Percentiles rank a stretch among this genome's conserved stretches.
Conservation (phyloP, 2,113 vertebrate species). For the Apodemus speciosus region DNA sequence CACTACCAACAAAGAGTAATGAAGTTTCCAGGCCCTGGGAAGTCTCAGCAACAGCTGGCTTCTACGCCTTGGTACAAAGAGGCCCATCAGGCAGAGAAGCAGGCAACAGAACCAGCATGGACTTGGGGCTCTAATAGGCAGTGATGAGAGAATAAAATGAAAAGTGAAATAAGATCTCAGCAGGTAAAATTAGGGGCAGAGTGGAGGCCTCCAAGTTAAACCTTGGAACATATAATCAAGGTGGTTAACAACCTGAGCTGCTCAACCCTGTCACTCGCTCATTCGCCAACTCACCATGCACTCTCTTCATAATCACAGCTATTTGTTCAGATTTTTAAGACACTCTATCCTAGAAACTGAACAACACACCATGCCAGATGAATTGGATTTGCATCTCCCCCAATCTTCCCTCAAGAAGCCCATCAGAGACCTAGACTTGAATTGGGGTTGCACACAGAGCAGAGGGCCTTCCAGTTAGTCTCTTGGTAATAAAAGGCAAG, state of each 20-base stretch:
- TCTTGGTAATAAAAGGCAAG: not conserved
- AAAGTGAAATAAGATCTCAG: slow-evolving; percentile 83
- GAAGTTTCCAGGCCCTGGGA: slow-evolving; percentile 80
- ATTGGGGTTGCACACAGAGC: not conserved
- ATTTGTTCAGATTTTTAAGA: slow-evolving; percentile 39
- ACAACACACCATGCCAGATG: not conserved
- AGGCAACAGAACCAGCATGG: slow-evolving; percentile 83
- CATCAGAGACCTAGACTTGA: not conserved
- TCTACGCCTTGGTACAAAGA: slow-evolving; percentile 79
- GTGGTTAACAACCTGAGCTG: slow-evolving; percentile 70
- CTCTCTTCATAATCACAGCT: slow-evolving; percentile 36
- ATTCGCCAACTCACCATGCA: not conserved
- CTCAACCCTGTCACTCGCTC: slow-evolving; percentile 41
- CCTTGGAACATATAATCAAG: slow-evolving; percentile 72
- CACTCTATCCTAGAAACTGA: slow-evolving; percentile 32
- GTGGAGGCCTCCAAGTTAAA: slow-evolving; percentile 71
- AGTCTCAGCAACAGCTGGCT: slow-evolving; percentile 73
- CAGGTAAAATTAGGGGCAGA: slow-evolving; percentile 82
- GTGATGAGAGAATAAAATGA: slow-evolving; percentile 83
- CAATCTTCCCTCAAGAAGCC: not conserved
- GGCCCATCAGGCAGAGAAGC: slow-evolving; percentile 77
- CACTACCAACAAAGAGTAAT: slow-evolving; percentile 77
- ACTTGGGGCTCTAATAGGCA: slow-evolving; percentile 75
- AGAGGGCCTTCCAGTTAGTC: not conserved
- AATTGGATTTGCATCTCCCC: not conserved